Evolutionary conservation across 2,888 invertebrate species (phyloP), one percentile per base, ranked within the genome.

Genomic region (Chromoteleia sp.): DNA sequence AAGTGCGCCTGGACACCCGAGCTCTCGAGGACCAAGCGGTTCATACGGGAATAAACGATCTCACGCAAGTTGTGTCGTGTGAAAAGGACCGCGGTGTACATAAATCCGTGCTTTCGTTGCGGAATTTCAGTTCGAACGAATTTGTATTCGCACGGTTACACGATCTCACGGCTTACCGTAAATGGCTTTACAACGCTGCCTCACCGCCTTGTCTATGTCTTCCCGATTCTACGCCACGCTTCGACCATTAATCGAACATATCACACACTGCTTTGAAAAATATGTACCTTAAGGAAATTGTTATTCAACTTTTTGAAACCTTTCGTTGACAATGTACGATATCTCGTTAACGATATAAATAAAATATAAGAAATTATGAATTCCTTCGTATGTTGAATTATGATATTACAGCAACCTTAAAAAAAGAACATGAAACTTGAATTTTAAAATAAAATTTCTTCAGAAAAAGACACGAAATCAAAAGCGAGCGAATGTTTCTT

Each of bases 61-160:
- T 80, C 70, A 82, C 83, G 78, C 68, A 67, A 71, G 52, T 80
- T 71, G 74, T 78, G 83, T 71, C 70, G 74, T 70, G 71, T 70
- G 68, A 81, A 81, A 78, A 73, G 74, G 77, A 59, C 76, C 73
- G 59, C 81, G 78, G 50, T 85, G 65, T 78, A 71, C 78, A 88
- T 88, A 88, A 88, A 89, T 88, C 85, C 83, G 82, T 82, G 63
- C 70, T 73, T 75, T 77, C 82, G 81, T 84, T 65, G 79, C 83
- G 88, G 89, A 90, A 91, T 90, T 90, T 88, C 88, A 91, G 90
- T 89, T 90, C 89, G 87, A 91, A 91, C 89, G 89, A 91, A 91
- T 91, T 91, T 90, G 91, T 90, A 89, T 87, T 87, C 87, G 83
- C 86, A 84, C 89, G 88, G 85, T 88, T 88, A 91, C 90, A 91